Conservation (phyloP, 2,888 invertebrate genomes). For the Syrphus vitripennis region DNA sequence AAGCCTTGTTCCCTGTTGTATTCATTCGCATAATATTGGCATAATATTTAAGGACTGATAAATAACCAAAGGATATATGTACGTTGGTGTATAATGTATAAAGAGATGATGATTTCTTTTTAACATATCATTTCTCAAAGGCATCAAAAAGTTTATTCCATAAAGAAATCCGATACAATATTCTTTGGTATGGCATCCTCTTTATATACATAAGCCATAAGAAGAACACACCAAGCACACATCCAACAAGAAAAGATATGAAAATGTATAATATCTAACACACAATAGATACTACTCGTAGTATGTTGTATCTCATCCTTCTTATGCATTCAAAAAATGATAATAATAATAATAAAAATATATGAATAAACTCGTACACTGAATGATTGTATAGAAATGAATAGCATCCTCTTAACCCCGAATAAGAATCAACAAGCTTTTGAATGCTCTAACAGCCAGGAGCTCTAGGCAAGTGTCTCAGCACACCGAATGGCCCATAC, state of each 20-base stretch:
- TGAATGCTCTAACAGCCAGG: conserved; percentile 25
- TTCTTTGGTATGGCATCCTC: not conserved
- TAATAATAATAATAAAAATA: conserved; percentile 8
- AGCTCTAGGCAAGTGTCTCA: conserved; percentile 28
- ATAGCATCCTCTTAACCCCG: conserved; percentile 52
- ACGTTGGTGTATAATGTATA: conserved; percentile 2
- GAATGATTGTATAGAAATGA: conserved; percentile 11
- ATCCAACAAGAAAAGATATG: not conserved
- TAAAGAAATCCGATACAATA: conserved; percentile 41
- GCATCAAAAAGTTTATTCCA: conserved; percentile 48
- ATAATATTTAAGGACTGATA: conserved; percentile 17
- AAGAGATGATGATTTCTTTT: conserved; percentile 31
- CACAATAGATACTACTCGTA: conserved; percentile 5
- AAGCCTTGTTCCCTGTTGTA: not conserved
- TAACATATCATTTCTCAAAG: conserved; percentile 55
- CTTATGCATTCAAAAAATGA: not conserved
- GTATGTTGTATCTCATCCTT: not conserved
- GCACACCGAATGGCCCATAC: not conserved
- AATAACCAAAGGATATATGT: conserved; percentile 44
- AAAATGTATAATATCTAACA: not conserved
- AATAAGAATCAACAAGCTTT: conserved; percentile 64
- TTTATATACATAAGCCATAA: conserved; percentile 1
- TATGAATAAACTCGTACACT: not conserved
- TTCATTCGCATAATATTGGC: not conserved
- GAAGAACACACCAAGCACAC: not conserved